A percentile compares a stretch with the other conserved stretches of the same genome.
phyloP scores from a whole-genome alignment of 2,113 vertebrate species.

The Rafetus swinhoei region DNA sequence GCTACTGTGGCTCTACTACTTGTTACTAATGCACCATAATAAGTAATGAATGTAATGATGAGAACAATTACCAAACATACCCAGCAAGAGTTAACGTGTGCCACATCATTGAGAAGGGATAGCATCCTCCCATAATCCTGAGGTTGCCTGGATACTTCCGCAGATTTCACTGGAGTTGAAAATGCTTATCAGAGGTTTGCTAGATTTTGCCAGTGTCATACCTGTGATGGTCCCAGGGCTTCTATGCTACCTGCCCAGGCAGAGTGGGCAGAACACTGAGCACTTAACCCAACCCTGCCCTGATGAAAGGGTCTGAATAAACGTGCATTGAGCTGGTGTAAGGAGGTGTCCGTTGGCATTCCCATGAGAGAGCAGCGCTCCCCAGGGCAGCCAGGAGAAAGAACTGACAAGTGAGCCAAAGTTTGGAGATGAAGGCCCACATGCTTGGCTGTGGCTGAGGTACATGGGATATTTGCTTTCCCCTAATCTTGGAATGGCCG shows the following conservation, averaged over 20 bases:
- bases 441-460: not conserved
- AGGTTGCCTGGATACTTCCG: not conserved
- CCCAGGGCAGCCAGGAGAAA: not conserved
- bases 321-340: not conserved
- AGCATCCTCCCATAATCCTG: not conserved
- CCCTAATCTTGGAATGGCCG: not conserved
- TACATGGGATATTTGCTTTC: not conserved
- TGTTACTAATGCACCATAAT: not conserved
- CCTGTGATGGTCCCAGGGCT: not conserved
- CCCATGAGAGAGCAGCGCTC: not conserved
- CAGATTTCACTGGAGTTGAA: not conserved
- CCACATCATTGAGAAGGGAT: not conserved
- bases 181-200: not conserved
- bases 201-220: not conserved
- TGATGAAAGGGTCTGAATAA: not conserved
- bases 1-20: not conserved
- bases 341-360: not conserved
- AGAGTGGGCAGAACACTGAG: not conserved
- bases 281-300: not conserved
- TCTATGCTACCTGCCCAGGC: not conserved
- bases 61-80: not conserved
- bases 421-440: not conserved
- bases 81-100: not conserved
- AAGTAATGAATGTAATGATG: not conserved
- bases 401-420: not conserved